A percentile compares a stretch with the other conserved stretches of the same genome.
phyloP scores from a whole-genome alignment of 1,140 invertebrate species.

The Saxidomus purpurata region DNA sequence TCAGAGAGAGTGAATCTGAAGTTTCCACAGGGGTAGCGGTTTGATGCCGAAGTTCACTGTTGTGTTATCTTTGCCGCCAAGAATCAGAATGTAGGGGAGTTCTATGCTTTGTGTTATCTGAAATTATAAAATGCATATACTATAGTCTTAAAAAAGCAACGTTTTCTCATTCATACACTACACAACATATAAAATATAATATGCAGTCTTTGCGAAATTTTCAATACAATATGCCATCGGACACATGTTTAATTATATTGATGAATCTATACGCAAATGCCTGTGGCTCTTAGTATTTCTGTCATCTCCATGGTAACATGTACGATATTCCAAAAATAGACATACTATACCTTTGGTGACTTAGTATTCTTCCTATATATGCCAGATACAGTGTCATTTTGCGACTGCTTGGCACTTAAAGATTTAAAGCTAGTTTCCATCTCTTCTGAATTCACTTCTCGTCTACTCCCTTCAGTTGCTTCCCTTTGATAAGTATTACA shows the following conservation, averaged over 20 bases:
- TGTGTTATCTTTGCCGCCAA: constrained; percentile 35
- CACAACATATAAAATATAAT: too few relatives aligned
- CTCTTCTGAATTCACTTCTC: background rate
- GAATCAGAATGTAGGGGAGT: constrained; percentile 47
- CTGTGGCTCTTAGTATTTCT: too few relatives aligned
- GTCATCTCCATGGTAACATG: too few relatives aligned
- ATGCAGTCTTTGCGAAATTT: too few relatives aligned
- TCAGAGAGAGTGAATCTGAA: constrained; percentile 18
- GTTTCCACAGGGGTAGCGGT: constrained; percentile 54
- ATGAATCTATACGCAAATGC: too few relatives aligned
- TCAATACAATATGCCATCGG: too few relatives aligned
- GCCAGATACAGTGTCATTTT: background rate
- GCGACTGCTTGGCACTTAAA: background rate
- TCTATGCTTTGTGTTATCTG: background rate
- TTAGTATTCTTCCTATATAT: constrained; percentile 17
- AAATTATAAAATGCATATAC: background rate
- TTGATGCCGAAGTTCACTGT: constrained; percentile 38
- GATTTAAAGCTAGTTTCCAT: background rate
- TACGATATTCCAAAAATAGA: too few relatives aligned
- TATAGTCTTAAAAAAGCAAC: background rate
- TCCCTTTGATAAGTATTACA: background rate
- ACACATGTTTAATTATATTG: too few relatives aligned
- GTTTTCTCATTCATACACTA: too few relatives aligned
- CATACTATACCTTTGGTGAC: constrained; percentile 24
- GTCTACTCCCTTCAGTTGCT: background rate